A percentile compares a stretch with the other conserved stretches of the same genome.
Evolutionary conservation across 2,113 vertebrate genomes (phyloP).

Genomic region (Cyanoliseus patagonus): DNA sequence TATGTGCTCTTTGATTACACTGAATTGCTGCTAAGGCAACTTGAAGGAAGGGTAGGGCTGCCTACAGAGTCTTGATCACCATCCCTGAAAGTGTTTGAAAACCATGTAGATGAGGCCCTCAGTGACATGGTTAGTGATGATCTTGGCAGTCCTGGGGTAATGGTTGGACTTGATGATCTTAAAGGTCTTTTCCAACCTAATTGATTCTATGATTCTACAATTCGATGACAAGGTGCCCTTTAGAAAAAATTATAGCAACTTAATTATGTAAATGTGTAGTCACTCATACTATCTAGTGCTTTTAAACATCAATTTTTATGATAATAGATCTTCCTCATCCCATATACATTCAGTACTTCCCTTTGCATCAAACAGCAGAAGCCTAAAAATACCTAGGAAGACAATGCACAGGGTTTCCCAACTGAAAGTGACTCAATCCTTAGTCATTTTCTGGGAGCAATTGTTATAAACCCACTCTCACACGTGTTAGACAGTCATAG

Average conservation of each 20-base stretch:
- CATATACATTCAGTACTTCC: neutral
- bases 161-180: neutral
- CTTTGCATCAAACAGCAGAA: neutral
- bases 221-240: neutral
- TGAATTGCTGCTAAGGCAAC: neutral
- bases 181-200: neutral
- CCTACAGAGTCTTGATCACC: neutral
- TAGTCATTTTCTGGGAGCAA: neutral
- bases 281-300: neutral
- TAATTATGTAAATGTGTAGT: neutral
- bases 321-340: neutral
- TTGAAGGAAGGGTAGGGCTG: neutral
- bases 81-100: neutral
- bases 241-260: neutral
- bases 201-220: neutral
- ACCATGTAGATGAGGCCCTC: neutral
- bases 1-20: neutral
- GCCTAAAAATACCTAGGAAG: neutral
- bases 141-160: neutral
- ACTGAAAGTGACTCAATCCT: neutral
- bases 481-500: neutral
- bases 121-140: neutral
- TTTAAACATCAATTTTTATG: neutral
- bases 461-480: constrained; percentile 10
- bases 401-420: neutral